phyloP scores from a whole-genome alignment of 2,888 invertebrate genomes.

The Tiphia femorata region DNA sequence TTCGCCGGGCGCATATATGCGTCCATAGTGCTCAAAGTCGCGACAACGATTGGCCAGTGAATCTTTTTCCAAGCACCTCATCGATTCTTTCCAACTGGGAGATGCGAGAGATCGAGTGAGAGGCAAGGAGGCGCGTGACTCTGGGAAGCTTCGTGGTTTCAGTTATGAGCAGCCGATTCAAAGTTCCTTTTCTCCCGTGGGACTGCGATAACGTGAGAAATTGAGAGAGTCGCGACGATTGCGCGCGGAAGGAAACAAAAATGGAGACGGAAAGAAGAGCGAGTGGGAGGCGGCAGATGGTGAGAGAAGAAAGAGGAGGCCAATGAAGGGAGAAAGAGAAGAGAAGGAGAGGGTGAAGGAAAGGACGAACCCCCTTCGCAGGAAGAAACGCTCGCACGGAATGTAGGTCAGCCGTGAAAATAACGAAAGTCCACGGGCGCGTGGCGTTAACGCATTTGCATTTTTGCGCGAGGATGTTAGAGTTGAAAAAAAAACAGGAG shows the following conservation, averaged over 20 bases:
- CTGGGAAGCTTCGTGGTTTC: no score
- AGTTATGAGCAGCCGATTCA: no score
- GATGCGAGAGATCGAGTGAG: no score
- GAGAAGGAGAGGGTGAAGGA: constrained; percentile 13
- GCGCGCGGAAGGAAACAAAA: constrained; percentile 9
- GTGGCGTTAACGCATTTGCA: constrained; percentile 33
- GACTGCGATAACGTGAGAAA: constrained; percentile 10
- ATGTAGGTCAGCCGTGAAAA: constrained; percentile 51
- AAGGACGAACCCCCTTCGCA: no score
- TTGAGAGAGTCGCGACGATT: no score
- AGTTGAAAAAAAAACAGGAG: not conserved
- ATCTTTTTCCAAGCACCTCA: no score
- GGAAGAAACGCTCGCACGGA: no score
- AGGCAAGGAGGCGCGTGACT: no score
- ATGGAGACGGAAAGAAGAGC: not conserved
- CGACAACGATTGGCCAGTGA: no score
- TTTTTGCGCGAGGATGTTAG: constrained; percentile 10
- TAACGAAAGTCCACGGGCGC: constrained; percentile 43
- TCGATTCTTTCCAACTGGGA: no score
- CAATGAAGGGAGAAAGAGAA: constrained; percentile 18
- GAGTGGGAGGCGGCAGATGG: not conserved
- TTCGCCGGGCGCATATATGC: no score
- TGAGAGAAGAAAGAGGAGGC: constrained; percentile 25
- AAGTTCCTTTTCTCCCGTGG: not conserved
- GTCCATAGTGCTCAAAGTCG: no score